Base-by-base conservation (phyloP, 2,113 vertebrate genomes). In the Ctenomys sociabilis region DNA sequence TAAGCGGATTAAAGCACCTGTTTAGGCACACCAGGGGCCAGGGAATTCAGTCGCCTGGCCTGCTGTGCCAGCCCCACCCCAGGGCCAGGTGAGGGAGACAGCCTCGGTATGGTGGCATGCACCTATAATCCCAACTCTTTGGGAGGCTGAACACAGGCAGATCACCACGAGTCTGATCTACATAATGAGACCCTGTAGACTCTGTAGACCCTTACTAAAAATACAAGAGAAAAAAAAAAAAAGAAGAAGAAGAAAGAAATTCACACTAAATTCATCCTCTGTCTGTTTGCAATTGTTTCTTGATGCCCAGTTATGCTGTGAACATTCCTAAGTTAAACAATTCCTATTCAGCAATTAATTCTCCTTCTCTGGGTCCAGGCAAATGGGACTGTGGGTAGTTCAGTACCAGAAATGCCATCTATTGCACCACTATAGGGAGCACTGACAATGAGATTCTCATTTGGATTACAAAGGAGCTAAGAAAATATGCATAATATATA, bases 401-500 rank as follows among this genome's bases (percentile, higher is more conserved):
- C 64, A 66, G 24, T 52, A 37, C 21, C 80, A 16, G 61, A 93
- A 95, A 86, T 63, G 43, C 64, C 77, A 90, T 10, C 66, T 88
- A 73, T 28, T 93, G 35, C 85, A 59, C 77, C n/a, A 92, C 32
- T 87, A 28, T 61, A 80, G 40, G 73, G 37, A 95, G 89, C 49
- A 64, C 87, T 26, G 16, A 92, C 16, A 93, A 40, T 35, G 16
- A 45, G 19, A 66, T 49, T 49, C 64, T 43, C 63, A 87, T 90
- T 86, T 86, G 83, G 32, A 91, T 85, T 70, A 45, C 30, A 54
- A 90, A 95, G 37, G 17, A 94, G 49, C 21, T 30, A 84, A 91
- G 54, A 89, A 95, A 94, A 94, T 45, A 94, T 35, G 37, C 49
- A 59, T 84, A 86, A 91, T 61, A 91, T 63, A 83, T 19, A 93